These are phyloP conservation scores for Diachasmimorpha longicaudata DNA, from an alignment of 1,140 invertebrate species.

Conservation along the genomic window DNA sequence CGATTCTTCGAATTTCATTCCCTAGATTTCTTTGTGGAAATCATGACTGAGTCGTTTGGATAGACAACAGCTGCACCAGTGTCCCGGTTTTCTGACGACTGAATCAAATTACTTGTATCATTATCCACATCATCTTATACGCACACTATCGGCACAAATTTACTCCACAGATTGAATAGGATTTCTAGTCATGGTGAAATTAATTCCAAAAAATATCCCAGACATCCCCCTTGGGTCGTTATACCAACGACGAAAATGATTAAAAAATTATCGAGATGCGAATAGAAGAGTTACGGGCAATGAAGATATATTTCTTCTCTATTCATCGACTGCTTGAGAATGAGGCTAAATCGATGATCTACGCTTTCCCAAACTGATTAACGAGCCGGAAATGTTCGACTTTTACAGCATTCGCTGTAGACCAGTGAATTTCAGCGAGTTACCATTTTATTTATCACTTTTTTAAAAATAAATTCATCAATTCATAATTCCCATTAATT, in stretches of 20 bases:
- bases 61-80: not conserved
- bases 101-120: not conserved
- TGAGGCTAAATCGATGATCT: constrained; percentile 18
- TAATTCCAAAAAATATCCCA: too few species aligned
- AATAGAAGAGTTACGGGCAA: not conserved
- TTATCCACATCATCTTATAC: not conserved
- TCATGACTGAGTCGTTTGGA: not conserved
- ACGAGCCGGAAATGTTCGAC: constrained; percentile 25
- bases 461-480: not conserved
- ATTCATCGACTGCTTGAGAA: constrained; percentile 8
- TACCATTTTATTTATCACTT: not conserved
- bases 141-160: too few species aligned
- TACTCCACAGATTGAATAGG: too few species aligned
- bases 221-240: not conserved
- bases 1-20: not conserved
- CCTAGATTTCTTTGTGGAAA: not conserved
- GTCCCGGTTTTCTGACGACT: not conserved
- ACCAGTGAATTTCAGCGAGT: not conserved
- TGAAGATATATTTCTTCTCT: not conserved
- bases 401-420: not conserved
- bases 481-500: not conserved
- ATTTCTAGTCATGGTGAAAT: too few species aligned
- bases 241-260: not conserved
- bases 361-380: constrained; percentile 30
- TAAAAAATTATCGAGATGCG: not conserved